Evolutionary conservation across 2,113 vertebrate genomes (phyloP).

Genomic region (Cromileptes altivelis): DNA sequence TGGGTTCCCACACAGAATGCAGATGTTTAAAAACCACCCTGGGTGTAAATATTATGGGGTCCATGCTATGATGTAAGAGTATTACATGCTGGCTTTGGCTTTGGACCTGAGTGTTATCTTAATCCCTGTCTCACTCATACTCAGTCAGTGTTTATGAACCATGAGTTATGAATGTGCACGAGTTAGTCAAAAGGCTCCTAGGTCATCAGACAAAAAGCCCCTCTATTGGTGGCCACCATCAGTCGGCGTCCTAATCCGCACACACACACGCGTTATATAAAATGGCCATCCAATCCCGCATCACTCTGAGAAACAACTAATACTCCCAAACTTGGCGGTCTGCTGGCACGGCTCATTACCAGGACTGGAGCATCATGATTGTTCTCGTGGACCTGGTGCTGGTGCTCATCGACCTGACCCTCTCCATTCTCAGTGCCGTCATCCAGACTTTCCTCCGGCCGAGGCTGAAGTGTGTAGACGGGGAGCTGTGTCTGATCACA

Average conservation of each 20-base stretch:
- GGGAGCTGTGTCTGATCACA: conserved; percentile 89
- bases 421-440: conserved; percentile 69
- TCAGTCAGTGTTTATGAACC: conserved; percentile 11
- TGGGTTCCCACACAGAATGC: not conserved
- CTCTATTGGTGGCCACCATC: conserved; percentile 57
- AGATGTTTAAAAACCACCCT: not conserved
- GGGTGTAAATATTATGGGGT: not conserved
- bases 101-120: not conserved
- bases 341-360: not conserved
- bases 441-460: conserved; percentile 74
- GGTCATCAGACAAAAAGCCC: conserved; percentile 56
- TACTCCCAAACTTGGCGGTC: not conserved
- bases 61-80: not conserved
- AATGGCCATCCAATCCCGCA: conserved; percentile 48
- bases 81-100: not conserved
- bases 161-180: conserved; percentile 46
- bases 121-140: conserved; percentile 37
- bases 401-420: conserved; percentile 74
- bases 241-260: conserved; percentile 65
- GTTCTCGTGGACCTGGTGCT: conserved; percentile 77
- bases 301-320: conserved; percentile 11
- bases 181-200: conserved; percentile 29
- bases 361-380: conserved; percentile 60
- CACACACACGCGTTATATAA: conserved; percentile 72
- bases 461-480: conserved; percentile 78